Evolutionary conservation across 2,113 vertebrate genomes (phyloP).

Genomic region (Lutjanus erythropterus): DNA sequence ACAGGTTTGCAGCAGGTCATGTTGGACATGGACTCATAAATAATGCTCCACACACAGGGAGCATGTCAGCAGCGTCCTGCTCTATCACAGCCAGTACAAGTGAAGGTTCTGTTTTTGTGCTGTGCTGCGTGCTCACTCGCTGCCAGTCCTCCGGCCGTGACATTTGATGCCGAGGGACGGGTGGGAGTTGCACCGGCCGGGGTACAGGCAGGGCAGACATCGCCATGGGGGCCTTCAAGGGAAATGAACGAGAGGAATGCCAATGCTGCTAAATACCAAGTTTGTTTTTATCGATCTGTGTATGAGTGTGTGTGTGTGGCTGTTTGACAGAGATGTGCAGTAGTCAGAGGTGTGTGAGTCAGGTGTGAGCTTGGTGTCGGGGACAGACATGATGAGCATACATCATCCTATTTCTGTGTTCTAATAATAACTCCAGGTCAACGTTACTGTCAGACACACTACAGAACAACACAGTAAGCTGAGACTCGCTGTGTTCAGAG

Average conservation of each 20-base stretch:
- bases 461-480: not conserved
- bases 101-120: not conserved
- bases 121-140: not conserved
- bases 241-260: conserved; percentile 30
- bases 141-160: not conserved
- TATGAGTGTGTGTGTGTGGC: not conserved
- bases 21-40: conserved; percentile 8
- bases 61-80: not conserved
- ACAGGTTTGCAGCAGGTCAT: not conserved
- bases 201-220: conserved; percentile 18
- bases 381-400: conserved; percentile 1
- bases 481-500: too few species aligned
- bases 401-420: not conserved
- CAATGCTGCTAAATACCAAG: conserved; percentile 60
- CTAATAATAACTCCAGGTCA: conserved; percentile 6
- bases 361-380: not conserved
- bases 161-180: conserved; percentile 33
- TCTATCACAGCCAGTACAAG: conserved; percentile 1
- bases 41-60: not conserved
- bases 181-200: not conserved
- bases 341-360: not conserved
- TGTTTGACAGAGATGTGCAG: not conserved
- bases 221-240: conserved; percentile 13
- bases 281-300: conserved; percentile 56
- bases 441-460: not conserved